Conservation (phyloP, 2,113 vertebrate genomes). For the Toxotes jaculatrix region DNA sequence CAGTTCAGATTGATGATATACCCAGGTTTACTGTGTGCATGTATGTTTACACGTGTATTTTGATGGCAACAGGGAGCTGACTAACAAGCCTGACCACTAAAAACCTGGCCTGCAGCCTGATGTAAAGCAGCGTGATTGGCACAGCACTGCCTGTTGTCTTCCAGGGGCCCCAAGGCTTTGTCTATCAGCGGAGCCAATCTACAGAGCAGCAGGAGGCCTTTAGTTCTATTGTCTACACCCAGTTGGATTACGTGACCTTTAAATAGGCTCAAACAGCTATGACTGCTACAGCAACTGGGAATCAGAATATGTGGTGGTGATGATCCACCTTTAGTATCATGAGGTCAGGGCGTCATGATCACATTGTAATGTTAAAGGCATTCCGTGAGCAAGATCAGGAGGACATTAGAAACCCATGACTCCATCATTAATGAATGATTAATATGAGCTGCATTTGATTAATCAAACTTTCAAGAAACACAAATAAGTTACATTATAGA, state of each 20-base stretch:
- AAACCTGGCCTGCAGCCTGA: neutral
- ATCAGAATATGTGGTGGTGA: neutral
- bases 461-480: neutral
- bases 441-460: neutral
- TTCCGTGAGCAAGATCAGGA: neutral
- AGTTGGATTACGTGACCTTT: conserved; percentile 33
- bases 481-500: neutral
- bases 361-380: neutral
- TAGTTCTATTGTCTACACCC: conserved; percentile 40
- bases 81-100: conserved; percentile 20
- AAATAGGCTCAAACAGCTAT: conserved; percentile 29
- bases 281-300: neutral
- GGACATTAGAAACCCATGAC: conserved; percentile 15
- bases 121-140: neutral
- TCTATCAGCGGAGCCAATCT: conserved; percentile 48
- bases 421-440: neutral
- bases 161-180: conserved; percentile 61
- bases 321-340: conserved; percentile 9
- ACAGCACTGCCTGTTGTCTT: conserved; percentile 59
- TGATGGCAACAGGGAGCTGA: neutral
- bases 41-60: conserved; percentile 9
- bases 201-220: conserved; percentile 52
- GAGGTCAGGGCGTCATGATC: conserved; percentile 7
- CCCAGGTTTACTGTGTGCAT: neutral
- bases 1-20: neutral